Conservation (phyloP, 2,797 vertebrate genomes). For the Mallotus villosus region DNA sequence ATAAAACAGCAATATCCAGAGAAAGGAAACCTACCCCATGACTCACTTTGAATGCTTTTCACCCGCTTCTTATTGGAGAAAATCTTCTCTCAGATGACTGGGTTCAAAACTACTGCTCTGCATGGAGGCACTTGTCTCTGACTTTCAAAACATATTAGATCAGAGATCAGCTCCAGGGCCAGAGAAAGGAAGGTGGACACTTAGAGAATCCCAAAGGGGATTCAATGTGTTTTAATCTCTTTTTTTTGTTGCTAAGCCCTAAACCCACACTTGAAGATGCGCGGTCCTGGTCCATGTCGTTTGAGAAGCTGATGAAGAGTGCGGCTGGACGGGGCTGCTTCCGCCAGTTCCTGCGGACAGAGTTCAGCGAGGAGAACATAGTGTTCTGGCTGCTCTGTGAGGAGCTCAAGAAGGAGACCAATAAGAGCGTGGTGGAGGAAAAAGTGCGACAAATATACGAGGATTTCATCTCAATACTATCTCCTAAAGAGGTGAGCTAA, state of each 20-base stretch:
- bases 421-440: conserved; percentile 88
- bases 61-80: not conserved
- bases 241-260: conserved; percentile 64
- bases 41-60: not conserved
- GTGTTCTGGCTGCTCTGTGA: conserved; percentile 98
- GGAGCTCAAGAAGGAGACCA: conserved; percentile 93
- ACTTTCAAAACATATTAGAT: not conserved
- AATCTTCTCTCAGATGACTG: too few relatives aligned
- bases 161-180: not conserved
- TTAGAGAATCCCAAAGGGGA: not conserved
- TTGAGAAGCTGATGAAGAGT: conserved; percentile 91
- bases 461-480: conserved; percentile 97
- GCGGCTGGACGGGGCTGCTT: conserved; percentile 88
- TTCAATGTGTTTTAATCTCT: not conserved
- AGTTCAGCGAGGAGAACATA: conserved; percentile 99
- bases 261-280: conserved; percentile 89
- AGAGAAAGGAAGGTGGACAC: too few relatives aligned
- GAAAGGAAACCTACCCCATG: not conserved
- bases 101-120: not conserved
- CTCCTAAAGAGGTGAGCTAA: conserved; percentile 92
- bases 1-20: too few relatives aligned
- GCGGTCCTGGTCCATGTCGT: conserved; percentile 85
- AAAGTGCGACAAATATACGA: conserved; percentile 95
- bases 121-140: too few relatives aligned
- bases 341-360: conserved; percentile 91